A percentile compares a stretch with the other conserved stretches of the same genome.
phyloP scores from a whole-genome alignment of 2,888 invertebrate species.

The Rhamphomyia laevipes region DNA sequence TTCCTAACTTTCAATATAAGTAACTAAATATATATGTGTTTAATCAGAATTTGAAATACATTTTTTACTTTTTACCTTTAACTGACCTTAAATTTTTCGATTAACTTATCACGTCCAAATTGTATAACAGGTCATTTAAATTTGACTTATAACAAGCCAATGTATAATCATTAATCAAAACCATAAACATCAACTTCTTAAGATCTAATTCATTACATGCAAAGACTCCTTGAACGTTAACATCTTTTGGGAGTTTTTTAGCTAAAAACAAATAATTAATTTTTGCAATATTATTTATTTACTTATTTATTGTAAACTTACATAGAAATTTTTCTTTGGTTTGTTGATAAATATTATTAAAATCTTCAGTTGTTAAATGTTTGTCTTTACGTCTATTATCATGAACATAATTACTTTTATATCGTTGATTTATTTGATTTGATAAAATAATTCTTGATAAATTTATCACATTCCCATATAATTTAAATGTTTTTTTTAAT shows the following conservation, averaged over 20 bases:
- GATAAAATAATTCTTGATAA: no score
- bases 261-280: constrained; percentile 41
- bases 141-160: constrained; percentile 87
- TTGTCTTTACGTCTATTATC: not conserved
- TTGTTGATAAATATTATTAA: constrained; percentile 48
- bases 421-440: no score
- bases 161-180: constrained; percentile 98
- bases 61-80: no score
- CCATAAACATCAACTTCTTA: constrained; percentile 86
- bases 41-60: no score
- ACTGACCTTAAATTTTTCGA: constrained; percentile 76
- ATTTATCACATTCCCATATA: no score
- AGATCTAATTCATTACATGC: constrained; percentile 93
- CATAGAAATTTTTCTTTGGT: constrained; percentile 48
- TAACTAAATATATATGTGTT: no score
- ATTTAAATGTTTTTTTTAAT: no score
- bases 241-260: constrained; percentile 77
- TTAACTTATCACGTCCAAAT: constrained; percentile 72
- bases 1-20: no score
- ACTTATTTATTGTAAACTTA: not conserved
- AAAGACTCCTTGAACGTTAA: constrained; percentile 79
- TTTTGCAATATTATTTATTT: not conserved
- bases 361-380: constrained; percentile 20
- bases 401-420: no score
- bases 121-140: constrained; percentile 80